Conservation (phyloP, 2,888 invertebrate species). For the Clivina fossor region DNA sequence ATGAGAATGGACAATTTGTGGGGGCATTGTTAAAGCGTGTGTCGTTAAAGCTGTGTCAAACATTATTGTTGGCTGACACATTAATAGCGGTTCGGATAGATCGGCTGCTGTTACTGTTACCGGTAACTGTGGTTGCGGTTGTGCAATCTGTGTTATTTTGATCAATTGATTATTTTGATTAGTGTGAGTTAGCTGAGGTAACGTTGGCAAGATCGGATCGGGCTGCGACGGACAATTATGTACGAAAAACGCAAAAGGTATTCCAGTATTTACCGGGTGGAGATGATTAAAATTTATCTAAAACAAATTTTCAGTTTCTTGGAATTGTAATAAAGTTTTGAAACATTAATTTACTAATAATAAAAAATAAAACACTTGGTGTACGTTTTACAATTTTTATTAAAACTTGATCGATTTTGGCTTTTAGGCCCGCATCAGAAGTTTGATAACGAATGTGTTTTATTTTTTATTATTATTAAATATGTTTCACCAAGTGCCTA, state of each 20-base stretch:
- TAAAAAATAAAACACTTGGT: too few relatives aligned
- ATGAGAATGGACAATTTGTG: constrained; percentile 49
- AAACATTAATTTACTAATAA: constrained; percentile 1
- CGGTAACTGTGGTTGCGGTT: constrained; percentile 25
- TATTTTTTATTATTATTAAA: too few relatives aligned
- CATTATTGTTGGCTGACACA: constrained; percentile 49
- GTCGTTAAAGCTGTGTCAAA: constrained; percentile 49
- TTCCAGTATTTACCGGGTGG: constrained; percentile 46
- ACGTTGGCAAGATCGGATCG: constrained; percentile 46
- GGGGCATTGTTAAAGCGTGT: constrained; percentile 44
- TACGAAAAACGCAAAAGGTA: constrained; percentile 49
- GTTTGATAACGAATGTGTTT: too few relatives aligned
- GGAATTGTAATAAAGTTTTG: background rate
- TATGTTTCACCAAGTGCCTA: too few relatives aligned
- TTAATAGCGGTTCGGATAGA: constrained; percentile 46
- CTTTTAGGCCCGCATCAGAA: too few relatives aligned
- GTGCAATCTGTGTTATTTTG: constrained; percentile 9
- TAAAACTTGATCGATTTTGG: too few relatives aligned
- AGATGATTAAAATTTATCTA: constrained; percentile 52
- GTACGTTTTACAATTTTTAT: too few relatives aligned
- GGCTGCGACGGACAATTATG: constrained; percentile 49
- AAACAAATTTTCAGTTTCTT: constrained; percentile 39
- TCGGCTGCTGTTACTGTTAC: constrained; percentile 45
- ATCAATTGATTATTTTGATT: constrained; percentile 41
- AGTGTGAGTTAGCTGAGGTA: constrained; percentile 43